Evolutionary conservation across 2,113 vertebrate species (phyloP), one percentile per base, ranked within the genome.

Genomic region (Ciconia maguari): DNA sequence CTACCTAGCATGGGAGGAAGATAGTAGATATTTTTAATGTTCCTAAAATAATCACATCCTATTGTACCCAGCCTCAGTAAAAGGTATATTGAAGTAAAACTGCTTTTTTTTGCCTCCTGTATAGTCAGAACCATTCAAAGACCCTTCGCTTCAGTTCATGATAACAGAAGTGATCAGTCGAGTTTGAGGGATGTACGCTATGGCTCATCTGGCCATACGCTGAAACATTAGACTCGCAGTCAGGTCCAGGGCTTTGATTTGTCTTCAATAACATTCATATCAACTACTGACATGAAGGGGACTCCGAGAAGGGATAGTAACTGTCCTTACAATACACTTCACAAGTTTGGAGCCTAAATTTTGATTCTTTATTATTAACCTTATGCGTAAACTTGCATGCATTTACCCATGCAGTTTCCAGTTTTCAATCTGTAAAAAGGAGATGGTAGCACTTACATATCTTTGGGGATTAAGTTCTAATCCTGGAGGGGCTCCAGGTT

Each of bases 1-100:
- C 76, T 86, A 94, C 93, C 96, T 97, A 77, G 90, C 87, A 85
- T 58, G 69, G 89, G 90, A 95, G 77, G 89, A 95, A 94, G 96
- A 95, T 89, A 83, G 68, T 20, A 93, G 72, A 55, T 91, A 95
- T 90, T 94, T 96, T 93, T 92, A 94, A 84, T 88, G 94, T 86
- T 93, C 87, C 86, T 82, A 96, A 96, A 96, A 91, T 95, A 97
- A 95, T 91, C 68, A 88, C 55, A 87, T 90, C 36, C 72, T 84
- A 95, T 96, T 95, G 77, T 83, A 85, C 21, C 17, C 62, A 62
- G 55, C 44, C 85, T 27, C 66, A 58, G 74, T 76, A 77, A 85
- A 93, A 96, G 78, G 83, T 95, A 44, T 68, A 41, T 32, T 83
- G 68, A 92, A 90, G 20, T 44, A 82, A 96, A 94, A 79, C 6